Base-by-base conservation (phyloP, 1,140 invertebrate species). In the Listronotus oregonensis region DNA sequence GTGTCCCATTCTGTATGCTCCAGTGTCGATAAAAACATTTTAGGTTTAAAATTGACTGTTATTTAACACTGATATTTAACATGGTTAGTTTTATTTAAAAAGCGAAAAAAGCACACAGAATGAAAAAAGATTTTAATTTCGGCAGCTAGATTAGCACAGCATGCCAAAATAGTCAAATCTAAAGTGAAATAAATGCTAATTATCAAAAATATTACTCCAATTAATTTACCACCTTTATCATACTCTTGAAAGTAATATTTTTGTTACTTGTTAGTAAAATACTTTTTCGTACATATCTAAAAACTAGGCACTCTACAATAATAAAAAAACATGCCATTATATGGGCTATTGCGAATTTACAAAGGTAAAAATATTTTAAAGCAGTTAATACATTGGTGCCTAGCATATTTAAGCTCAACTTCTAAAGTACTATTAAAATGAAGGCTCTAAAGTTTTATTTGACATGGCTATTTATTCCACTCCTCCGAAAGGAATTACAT, bases 1-100 rank as follows among this genome's bases (percentile, higher is more conserved):
- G 71, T 56, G 67, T 69, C 60, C 67, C 74, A 78, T 78, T 76
- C 70, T 77, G 75, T 78, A 78, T 76, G 75, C 75, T 77, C 66
- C 54, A 51, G 18, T 44, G 4, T 37, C 34, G 34, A 10, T 9
- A 9, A 5, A 5, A 37, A 37, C 3, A 58, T 32, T 14, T 43
- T n/a, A 14, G 0, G 27, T 21, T 27, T 21, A 49, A 21, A 49
- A 49, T 10, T 21, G 17, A 46, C 15, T 7, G 11, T 15, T 12
- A 7, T n/a, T 47, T 47, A 47, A 17, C 18, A 5, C 18, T 46
- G 8, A 18, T 47, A 10, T 47, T 47, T 1, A 27, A 27, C 1
- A 27, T 3, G 1, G 21, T 27, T 27, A 27, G 21, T 27, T 27
- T 27, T 27, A 27, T 3, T 27, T 27, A 47, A 47, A 47, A 47